Evolutionary conservation across 2,113 vertebrate species (phyloP).

Genomic region (Chloropsis hardwickii): DNA sequence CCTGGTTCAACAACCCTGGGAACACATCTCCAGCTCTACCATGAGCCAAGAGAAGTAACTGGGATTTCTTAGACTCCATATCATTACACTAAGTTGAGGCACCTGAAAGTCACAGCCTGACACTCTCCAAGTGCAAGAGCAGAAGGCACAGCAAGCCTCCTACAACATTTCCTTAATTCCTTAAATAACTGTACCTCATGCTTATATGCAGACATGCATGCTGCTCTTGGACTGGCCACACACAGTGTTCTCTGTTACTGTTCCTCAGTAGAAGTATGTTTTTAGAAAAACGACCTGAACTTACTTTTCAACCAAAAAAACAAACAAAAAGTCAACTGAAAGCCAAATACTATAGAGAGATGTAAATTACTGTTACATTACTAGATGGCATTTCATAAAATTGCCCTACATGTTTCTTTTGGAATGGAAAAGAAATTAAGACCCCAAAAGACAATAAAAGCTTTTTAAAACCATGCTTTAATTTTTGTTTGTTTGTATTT

Average conservation of each 20-base stretch:
- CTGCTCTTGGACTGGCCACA: not conserved
- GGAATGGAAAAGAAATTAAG: not conserved
- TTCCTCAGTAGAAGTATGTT: not conserved
- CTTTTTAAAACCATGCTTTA: not conserved
- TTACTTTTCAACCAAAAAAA: not conserved
- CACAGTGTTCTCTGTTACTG: not conserved
- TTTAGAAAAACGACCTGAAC: not conserved
- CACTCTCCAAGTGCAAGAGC: not conserved
- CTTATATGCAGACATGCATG: not conserved
- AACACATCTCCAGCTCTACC: not conserved
- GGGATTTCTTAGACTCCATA: not conserved
- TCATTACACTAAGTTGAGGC: rapidly evolving
- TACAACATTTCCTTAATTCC: not conserved
- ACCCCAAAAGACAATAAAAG: not conserved
- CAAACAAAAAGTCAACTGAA: not conserved
- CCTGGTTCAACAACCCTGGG: not conserved
- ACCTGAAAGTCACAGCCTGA: not conserved
- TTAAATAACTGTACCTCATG: not conserved
- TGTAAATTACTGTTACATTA: not conserved
- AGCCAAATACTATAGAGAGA: not conserved
- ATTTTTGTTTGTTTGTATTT: not conserved
- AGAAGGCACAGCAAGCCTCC: not conserved
- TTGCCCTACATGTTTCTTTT: not conserved
- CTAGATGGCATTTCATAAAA: not conserved
- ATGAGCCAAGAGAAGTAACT: not conserved